Conservation (phyloP, 2,797 vertebrate species). For the Vipera latastei region DNA sequence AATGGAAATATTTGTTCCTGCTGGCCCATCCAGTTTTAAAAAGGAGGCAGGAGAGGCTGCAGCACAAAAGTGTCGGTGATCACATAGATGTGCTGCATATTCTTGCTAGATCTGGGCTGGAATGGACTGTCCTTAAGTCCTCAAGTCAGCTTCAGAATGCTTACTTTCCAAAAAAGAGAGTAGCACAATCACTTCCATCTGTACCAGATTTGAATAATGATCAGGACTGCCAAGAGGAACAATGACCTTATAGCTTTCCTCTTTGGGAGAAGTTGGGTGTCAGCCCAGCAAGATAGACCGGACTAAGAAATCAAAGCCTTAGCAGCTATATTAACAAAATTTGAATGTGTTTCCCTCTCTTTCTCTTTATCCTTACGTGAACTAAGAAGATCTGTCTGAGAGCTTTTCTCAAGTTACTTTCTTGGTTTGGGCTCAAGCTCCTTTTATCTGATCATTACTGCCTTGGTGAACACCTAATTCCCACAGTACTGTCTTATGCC, state of each 20-base stretch:
- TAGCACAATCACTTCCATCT: background rate
- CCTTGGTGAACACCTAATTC: background rate
- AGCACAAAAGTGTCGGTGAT: background rate
- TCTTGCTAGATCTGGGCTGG: background rate
- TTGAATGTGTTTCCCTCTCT: background rate
- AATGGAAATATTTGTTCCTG: background rate
- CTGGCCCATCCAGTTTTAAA: background rate
- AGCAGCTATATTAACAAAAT: background rate
- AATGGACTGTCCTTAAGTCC: background rate
- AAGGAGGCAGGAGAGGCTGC: background rate
- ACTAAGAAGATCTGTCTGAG: background rate
- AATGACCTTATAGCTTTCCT: background rate
- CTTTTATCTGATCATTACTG: background rate
- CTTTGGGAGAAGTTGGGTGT: conserved; percentile 18
- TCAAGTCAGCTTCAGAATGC: background rate
- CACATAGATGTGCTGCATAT: background rate
- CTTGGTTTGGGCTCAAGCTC: background rate
- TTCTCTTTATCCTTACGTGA: background rate
- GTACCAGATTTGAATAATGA: background rate
- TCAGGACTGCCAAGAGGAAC: background rate
- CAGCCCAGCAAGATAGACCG: background rate
- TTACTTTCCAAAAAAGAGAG: background rate
- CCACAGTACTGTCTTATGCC: too few species aligned
- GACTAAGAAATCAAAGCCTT: background rate
- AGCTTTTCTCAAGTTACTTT: background rate